A percentile compares a stretch with the other conserved stretches of the same genome.
Conservation (phyloP, 2,888 invertebrate genomes). For the Metalampra italica region DNA sequence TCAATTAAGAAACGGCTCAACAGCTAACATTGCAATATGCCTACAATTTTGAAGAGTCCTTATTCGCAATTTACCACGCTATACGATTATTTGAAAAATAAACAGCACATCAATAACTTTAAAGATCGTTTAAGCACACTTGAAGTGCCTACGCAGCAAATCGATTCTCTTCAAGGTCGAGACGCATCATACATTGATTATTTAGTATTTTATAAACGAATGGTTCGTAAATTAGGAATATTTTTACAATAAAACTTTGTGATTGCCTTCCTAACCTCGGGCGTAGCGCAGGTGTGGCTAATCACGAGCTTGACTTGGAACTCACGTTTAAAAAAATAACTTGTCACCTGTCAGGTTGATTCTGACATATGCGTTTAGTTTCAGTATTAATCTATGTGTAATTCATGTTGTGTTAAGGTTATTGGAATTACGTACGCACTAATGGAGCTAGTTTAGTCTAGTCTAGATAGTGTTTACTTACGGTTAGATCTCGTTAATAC, state of each 20-base stretch:
- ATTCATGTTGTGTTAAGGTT: slow-evolving; percentile 40
- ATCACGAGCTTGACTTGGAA: slow-evolving; percentile 32
- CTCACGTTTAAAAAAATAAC: slow-evolving; percentile 26
- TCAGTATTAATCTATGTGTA: background rate
- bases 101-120: background rate
- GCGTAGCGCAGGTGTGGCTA: slow-evolving; percentile 42
- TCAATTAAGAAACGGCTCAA: too few species aligned
- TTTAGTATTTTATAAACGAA: slow-evolving; percentile 6
- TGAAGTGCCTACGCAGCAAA: background rate
- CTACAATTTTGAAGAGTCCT: too few species aligned
- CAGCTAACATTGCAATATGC: too few species aligned
- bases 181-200: slow-evolving; percentile 1
- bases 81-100: too few species aligned
- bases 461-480: slow-evolving; percentile 7
- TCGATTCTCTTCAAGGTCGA: slow-evolving; percentile 1
- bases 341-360: slow-evolving; percentile 32
- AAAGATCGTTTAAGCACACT: background rate
- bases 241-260: slow-evolving; percentile 28
- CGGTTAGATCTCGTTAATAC: background rate
- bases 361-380: slow-evolving; percentile 34
- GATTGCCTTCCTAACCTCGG: slow-evolving; percentile 31
- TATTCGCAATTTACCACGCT: too few species aligned
- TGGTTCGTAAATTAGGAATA: slow-evolving; percentile 31
- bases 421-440: slow-evolving; percentile 29
- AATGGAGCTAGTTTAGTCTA: slow-evolving; percentile 13